These are phyloP conservation scores for Echiichthys vipera DNA, from an alignment of 2,797 vertebrate genomes.

Conservation along the genomic window DNA sequence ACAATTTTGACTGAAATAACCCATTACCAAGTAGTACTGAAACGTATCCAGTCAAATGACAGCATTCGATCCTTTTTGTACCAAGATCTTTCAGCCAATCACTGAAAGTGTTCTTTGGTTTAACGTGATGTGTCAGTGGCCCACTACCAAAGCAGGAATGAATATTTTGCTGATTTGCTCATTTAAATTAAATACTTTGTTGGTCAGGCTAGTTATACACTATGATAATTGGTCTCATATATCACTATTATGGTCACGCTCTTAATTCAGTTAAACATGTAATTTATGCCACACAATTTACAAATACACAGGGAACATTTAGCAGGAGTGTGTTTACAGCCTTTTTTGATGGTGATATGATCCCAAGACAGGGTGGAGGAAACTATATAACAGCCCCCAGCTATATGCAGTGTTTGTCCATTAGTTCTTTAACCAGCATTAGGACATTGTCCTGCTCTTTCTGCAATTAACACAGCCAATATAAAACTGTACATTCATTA, in stretches of 20 bases:
- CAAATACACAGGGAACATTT: conserved; percentile 11
- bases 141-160: no score
- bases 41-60: no score
- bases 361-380: conserved; percentile 25
- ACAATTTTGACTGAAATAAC: no score
- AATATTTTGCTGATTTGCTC: conserved; percentile 23
- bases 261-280: conserved; percentile 27
- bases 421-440: conserved; percentile 16
- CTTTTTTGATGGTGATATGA: conserved; percentile 40
- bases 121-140: no score
- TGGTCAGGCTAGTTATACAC: conserved; percentile 12
- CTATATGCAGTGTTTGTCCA: conserved; percentile 15
- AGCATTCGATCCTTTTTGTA: no score
- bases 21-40: no score
- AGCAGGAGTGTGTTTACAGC: conserved; percentile 30
- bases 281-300: conserved; percentile 33
- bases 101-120: no score
- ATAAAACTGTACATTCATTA: conserved; percentile 34
- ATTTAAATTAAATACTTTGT: conserved; percentile 18
- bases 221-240: conserved; percentile 10
- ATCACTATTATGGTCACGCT: not conserved
- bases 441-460: conserved; percentile 23
- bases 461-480: not conserved
- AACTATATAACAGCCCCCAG: conserved; percentile 22
- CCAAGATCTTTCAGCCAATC: no score